Evolutionary conservation across 2,797 vertebrate genomes (phyloP).

Genomic region (Distichodus sexfasciatus): DNA sequence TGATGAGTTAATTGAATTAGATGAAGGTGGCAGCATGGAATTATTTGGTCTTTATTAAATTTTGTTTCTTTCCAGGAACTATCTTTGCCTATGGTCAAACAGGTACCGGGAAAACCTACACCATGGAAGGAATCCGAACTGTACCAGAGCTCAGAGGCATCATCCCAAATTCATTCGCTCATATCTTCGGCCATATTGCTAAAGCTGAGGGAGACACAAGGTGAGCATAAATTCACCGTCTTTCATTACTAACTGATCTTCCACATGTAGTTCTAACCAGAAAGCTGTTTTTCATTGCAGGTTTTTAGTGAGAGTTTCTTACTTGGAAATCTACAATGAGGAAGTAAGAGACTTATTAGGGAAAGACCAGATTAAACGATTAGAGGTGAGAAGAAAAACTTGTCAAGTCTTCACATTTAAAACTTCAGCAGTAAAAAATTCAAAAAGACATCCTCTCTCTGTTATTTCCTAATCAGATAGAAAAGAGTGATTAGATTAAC

Average conservation of each 20-base stretch:
- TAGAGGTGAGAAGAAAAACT: conserved; percentile 81
- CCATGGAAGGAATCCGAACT: conserved; percentile 96
- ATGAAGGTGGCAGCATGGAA: no score
- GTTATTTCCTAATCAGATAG: not conserved
- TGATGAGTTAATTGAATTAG: no score
- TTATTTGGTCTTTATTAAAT: not conserved
- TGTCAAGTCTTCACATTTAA: no score
- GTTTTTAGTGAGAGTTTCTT: conserved; percentile 96
- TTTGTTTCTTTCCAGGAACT: conserved; percentile 78
- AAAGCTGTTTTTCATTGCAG: conserved; percentile 60
- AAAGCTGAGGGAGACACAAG: conserved; percentile 97
- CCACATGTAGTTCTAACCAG: not conserved
- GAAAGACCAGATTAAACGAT: conserved; percentile 93
- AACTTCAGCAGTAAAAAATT: no score
- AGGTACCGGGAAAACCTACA: conserved; percentile 97
- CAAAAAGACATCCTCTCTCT: no score
- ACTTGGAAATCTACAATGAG: conserved; percentile 98
- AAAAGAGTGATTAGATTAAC: not conserved
- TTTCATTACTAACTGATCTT: no score
- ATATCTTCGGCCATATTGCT: conserved; percentile 97
- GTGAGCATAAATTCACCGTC: conserved; percentile 60
- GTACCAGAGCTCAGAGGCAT: conserved; percentile 97
- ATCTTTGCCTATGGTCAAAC: conserved; percentile 99
- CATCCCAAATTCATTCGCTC: conserved; percentile 99
- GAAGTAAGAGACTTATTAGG: conserved; percentile 94